A percentile compares a stretch with the other conserved stretches of the same genome.
Evolutionary conservation across 2,797 vertebrate genomes (phyloP).

Genomic region (Tangara arthus): DNA sequence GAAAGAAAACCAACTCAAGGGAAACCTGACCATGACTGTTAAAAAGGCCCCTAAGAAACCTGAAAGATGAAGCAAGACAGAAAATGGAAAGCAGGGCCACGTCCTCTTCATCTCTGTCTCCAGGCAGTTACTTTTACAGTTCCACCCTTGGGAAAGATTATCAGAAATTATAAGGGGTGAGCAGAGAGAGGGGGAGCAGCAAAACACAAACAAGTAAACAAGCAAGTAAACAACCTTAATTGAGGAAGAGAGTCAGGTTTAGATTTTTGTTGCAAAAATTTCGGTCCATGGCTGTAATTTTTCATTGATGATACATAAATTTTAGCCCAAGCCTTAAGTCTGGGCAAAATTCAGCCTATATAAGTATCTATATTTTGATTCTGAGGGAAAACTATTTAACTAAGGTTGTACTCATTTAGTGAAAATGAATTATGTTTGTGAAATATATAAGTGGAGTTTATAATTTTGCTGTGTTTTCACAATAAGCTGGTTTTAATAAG

Average conservation of each 20-base stretch:
- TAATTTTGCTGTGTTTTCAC: neutral
- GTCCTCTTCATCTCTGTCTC: neutral
- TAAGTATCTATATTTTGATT: neutral
- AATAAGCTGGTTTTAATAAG: neutral
- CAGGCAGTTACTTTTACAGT: neutral
- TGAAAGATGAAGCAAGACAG: neutral
- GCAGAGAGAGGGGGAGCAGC: neutral
- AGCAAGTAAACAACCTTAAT: neutral
- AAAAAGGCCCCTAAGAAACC: neutral
- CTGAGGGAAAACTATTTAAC: neutral
- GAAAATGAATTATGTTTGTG: neutral
- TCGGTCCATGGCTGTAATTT: neutral
- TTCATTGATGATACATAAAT: neutral
- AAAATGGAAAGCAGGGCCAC: neutral
- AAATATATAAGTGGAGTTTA: neutral
- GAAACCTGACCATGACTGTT: neutral
- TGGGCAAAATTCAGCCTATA: neutral
- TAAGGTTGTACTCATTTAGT: neutral
- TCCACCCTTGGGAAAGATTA: neutral
- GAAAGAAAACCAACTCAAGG: neutral
- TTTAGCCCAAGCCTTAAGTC: neutral
- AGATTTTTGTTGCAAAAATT: neutral
- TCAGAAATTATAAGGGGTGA: neutral
- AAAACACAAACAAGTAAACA: neutral
- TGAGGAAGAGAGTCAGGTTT: neutral